Base-by-base conservation (phyloP, 2,888 invertebrate genomes). In the Aelia acuminata region DNA sequence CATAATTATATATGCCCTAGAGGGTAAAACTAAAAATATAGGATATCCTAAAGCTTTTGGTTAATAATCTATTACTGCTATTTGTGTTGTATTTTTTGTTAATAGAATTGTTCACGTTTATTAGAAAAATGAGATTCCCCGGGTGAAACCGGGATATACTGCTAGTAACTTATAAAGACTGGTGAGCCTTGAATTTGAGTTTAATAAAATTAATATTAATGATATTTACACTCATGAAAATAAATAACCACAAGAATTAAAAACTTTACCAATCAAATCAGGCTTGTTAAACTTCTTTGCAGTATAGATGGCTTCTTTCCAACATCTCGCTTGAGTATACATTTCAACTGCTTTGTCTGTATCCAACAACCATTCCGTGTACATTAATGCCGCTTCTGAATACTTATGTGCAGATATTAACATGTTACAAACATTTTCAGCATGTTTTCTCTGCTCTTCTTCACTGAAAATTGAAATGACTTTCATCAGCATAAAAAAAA, bases 321-420 rank as follows among this genome's bases (percentile, higher is more conserved):
- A 97, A 8, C 94, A 93, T 90, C 94, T 94, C 63, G 95, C 96
- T 88, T 95, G 94, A 26, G 96, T 93, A 49, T 96, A 93, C 90
- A 94, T 94, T 15, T 93, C 92, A 87, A 97, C 93, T 13, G 95
- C 94, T 91, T 94, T 94, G 90, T 95, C 94, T 47, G 92, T 91
- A 91, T 95, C 94, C 89, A 94, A 92, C 89, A 94, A 92, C 85
- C 49, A 85, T 85, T 87, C 87, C 43, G 26, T 53, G 63, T 39
- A 85, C 31, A 88, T 11, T 15, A 43, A 20, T 31, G 86, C 88
- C 1, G 88, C 88, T n/a, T 89, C 88, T 50, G 48, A 43, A 63
- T 80, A 88, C 49, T 84, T 75, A 57, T 70, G 84, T 11, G 47
- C n/a, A n/a, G 84, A 87, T 39, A 35, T 43, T 48, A 89, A 47